A percentile compares a stretch with the other conserved stretches of the same genome.
phyloP scores from a whole-genome alignment of 2,113 vertebrate species.

The Rhinolophus sinicus region DNA sequence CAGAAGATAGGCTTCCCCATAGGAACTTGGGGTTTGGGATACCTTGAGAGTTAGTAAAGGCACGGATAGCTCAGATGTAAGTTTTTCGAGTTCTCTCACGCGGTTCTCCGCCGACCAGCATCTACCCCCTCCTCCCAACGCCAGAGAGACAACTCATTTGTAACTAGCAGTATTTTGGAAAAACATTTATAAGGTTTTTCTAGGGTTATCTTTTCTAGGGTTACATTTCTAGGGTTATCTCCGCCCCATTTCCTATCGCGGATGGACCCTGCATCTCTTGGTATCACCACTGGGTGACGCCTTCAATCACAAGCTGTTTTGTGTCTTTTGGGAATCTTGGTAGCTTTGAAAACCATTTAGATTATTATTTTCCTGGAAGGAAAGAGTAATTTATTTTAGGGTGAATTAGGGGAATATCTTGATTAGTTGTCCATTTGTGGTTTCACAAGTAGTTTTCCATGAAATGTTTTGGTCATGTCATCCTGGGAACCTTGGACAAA shows the following conservation, averaged over 20 bases:
- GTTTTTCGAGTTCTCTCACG: neutral
- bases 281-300: constrained; percentile 56
- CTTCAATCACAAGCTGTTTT: constrained; percentile 3
- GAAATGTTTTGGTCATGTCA: constrained; percentile 27
- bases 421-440: neutral
- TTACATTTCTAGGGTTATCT: neutral
- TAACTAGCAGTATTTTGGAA: neutral
- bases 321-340: neutral
- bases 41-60: neutral
- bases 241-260: neutral
- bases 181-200: neutral
- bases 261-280: constrained; percentile 12
- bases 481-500: neutral
- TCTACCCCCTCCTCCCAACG: neutral
- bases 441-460: constrained; percentile 25
- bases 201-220: neutral
- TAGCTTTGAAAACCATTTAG: neutral
- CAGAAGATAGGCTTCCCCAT: neutral
- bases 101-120: neutral
- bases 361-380: constrained; percentile 13
- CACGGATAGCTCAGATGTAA: neutral
- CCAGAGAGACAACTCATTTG: neutral
- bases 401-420: constrained; percentile 2
- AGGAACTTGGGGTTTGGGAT: neutral
- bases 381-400: neutral